Conservation (phyloP, 2,113 vertebrate species). For the Paramormyrops kingsleyae region DNA sequence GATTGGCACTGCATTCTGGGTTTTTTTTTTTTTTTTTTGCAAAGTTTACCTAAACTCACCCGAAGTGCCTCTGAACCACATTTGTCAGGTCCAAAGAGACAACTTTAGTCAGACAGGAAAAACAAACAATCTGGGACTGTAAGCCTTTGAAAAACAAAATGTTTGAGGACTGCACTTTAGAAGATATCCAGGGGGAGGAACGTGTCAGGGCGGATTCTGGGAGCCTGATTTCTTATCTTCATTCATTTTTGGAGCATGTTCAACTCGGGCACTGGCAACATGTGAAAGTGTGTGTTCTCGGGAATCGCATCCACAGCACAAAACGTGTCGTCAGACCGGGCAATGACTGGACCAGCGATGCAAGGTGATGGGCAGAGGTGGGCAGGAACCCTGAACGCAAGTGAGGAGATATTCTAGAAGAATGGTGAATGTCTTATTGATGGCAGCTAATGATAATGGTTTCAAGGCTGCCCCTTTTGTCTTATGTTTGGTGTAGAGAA, state of each 20-base stretch:
- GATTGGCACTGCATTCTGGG: background rate
- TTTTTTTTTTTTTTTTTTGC: background rate
- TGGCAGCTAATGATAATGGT: background rate
- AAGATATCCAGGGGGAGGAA: background rate
- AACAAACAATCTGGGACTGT: background rate
- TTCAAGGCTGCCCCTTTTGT: background rate
- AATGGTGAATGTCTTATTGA: background rate
- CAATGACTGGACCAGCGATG: background rate
- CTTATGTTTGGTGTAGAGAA: background rate
- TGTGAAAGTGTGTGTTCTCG: background rate
- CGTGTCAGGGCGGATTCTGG: background rate
- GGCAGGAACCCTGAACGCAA: background rate
- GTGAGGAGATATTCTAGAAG: background rate
- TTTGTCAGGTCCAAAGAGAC: background rate
- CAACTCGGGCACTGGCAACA: background rate
- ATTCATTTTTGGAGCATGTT: background rate
- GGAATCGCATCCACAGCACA: background rate
- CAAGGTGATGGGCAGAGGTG: background rate
- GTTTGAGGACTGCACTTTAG: background rate
- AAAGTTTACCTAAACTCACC: background rate
- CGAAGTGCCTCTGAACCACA: background rate
- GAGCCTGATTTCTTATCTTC: background rate
- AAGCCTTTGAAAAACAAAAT: background rate
- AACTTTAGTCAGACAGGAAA: background rate
- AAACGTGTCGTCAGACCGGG: background rate